These are phyloP conservation scores for Chrysaora quinquecirrha DNA, from an alignment of 30 jellyfish, hydroid and myxozoan genomes.

Conservation along the genomic window DNA sequence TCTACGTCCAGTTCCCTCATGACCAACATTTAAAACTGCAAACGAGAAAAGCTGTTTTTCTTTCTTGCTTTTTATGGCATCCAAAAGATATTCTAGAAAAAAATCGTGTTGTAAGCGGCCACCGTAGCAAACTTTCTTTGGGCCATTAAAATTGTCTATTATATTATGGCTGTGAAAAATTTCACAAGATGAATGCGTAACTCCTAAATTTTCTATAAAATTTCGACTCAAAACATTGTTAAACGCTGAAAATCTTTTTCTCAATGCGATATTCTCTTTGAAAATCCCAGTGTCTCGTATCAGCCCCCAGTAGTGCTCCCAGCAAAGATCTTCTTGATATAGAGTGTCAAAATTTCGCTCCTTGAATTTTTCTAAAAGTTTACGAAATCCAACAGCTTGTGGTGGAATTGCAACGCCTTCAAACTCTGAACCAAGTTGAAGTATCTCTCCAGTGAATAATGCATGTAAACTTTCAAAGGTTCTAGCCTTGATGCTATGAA, in stretches of 20 bases:
- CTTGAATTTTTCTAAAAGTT: constrained; percentile 34
- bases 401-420: constrained; percentile 63
- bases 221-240: constrained; percentile 19
- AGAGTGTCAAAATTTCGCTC: constrained; percentile 49
- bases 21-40: constrained; percentile 60
- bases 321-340: constrained; percentile 86
- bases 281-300: constrained; percentile 53
- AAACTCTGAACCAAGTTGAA: constrained; percentile 21
- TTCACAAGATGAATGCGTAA: constrained; percentile 68
- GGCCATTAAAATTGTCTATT: constrained; percentile 61
- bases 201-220: constrained; percentile 62
- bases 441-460: constrained; percentile 66
- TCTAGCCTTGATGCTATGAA: constrained; percentile 67
- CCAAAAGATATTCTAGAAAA: constrained; percentile 20
- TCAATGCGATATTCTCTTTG: not conserved
- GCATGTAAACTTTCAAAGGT: constrained; percentile 73
- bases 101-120: constrained; percentile 62
- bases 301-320: constrained; percentile 81
- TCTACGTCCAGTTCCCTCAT: constrained; percentile 78
- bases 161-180: constrained; percentile 42
- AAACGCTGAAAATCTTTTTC: constrained; percentile 33
- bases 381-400: constrained; percentile 30
- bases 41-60: constrained; percentile 49
- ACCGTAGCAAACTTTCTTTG: constrained; percentile 53
- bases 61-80: constrained; percentile 4